Conservation (phyloP, 2,888 invertebrate species). For the Tridacna gigas region DNA sequence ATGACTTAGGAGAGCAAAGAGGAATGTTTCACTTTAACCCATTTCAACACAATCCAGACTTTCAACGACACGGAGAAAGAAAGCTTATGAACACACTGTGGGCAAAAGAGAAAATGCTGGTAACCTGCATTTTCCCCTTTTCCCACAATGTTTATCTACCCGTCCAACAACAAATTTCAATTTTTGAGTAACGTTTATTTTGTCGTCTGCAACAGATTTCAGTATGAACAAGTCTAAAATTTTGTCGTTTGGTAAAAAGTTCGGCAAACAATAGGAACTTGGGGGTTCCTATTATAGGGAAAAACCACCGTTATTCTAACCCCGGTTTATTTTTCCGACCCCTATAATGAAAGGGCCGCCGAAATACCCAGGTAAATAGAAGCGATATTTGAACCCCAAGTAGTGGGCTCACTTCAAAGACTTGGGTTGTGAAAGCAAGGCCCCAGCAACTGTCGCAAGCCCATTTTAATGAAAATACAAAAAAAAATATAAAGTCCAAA, state of each 20-base stretch:
- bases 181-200: too few species aligned
- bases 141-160: too few species aligned
- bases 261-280: not conserved
- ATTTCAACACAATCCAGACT: too few species aligned
- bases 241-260: not conserved
- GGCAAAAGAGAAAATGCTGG: too few species aligned
- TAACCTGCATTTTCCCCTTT: too few species aligned
- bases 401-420: conserved; percentile 19
- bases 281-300: not conserved
- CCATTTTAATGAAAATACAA: conserved; percentile 1
- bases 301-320: conserved; percentile 23
- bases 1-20: too few species aligned
- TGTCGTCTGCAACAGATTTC: too few species aligned
- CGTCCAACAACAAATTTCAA: too few species aligned
- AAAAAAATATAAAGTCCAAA: not conserved
- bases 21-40: too few species aligned
- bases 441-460: conserved; percentile 18
- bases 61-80: too few species aligned
- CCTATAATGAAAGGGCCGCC: conserved; percentile 13
- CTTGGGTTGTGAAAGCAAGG: not conserved
- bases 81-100: too few species aligned
- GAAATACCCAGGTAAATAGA: conserved; percentile 11
- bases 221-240: too few species aligned
- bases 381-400: not conserved
- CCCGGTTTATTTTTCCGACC: not conserved